These are phyloP conservation scores for Atta texana DNA, from an alignment of 1,140 invertebrate genomes.

Conservation along the genomic window DNA sequence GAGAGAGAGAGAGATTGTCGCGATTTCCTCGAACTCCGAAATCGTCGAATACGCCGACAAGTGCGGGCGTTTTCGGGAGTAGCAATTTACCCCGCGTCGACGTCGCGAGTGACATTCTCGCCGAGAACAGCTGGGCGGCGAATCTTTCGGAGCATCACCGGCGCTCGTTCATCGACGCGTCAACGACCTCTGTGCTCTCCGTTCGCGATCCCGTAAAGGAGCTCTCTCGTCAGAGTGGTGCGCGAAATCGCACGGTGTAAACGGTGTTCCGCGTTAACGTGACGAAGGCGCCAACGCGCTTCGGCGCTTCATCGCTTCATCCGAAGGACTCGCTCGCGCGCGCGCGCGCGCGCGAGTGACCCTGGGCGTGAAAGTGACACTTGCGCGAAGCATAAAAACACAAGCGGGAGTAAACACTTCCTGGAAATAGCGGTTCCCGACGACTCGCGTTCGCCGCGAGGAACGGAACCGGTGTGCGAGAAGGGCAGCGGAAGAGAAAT, in stretches of 20 bases:
- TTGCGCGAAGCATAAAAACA: not conserved
- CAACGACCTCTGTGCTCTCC: conserved; percentile 25
- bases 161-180: conserved; percentile 6
- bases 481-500: not conserved
- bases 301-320: not conserved
- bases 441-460: not conserved
- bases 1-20: too few species aligned
- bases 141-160: conserved; percentile 46
- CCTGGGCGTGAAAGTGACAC: conserved; percentile 26
- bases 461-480: conserved; percentile 6
- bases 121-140: conserved; percentile 17
- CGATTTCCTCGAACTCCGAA: too few species aligned
- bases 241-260: too few species aligned
- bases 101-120: conserved; percentile 11
- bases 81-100: too few species aligned
- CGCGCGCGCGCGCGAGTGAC: not conserved
- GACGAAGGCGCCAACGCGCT: not conserved
- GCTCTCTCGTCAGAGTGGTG: conserved; percentile 1
- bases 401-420: conserved; percentile 15
- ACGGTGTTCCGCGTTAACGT: not conserved
- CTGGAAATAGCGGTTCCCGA: not conserved
- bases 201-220: conserved; percentile 4
- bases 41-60: too few species aligned
- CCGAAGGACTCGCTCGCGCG: not conserved
- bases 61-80: too few species aligned